Conservation (phyloP, 2,797 vertebrate species). For the Anguilla obscura region DNA sequence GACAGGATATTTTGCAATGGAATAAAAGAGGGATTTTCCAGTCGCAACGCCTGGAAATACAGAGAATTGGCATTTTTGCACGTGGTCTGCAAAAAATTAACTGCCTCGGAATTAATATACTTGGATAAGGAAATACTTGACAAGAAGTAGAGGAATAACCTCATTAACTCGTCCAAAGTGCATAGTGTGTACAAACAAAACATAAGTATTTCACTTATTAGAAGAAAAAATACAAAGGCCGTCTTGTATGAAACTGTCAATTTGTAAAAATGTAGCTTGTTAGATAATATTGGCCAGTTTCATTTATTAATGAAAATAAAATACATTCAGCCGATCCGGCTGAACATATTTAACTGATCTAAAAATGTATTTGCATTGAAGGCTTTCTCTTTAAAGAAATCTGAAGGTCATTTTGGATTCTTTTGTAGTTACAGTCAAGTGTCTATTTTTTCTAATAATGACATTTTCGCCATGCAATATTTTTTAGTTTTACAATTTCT, state of each 20-base stretch:
- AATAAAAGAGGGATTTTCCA: constrained; percentile 52
- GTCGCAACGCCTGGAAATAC: constrained; percentile 51
- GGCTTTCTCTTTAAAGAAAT: not conserved
- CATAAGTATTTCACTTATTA: not conserved
- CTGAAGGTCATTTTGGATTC: too few species aligned
- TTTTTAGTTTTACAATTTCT: too few species aligned
- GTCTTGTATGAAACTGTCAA: not conserved
- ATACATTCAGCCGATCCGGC: not conserved
- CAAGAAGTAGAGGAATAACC: constrained; percentile 35
- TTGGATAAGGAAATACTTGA: constrained; percentile 34
- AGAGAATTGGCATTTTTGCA: constrained; percentile 19
- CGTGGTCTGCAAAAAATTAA: not conserved
- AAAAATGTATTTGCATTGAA: not conserved
- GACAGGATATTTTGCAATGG: constrained; percentile 52
- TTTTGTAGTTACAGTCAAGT: too few species aligned
- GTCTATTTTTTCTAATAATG: too few species aligned
- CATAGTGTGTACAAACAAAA: constrained; percentile 58
- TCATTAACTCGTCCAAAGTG: not conserved
- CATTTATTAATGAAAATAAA: not conserved
- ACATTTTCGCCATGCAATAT: too few species aligned
- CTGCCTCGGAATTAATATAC: not conserved
- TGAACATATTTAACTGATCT: not conserved
- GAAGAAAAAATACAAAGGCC: not conserved
- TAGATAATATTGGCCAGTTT: not conserved
- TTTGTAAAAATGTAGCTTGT: too few species aligned